Evolutionary conservation across 2,888 invertebrate genomes (phyloP).

Genomic region (Apodemia mormo): DNA sequence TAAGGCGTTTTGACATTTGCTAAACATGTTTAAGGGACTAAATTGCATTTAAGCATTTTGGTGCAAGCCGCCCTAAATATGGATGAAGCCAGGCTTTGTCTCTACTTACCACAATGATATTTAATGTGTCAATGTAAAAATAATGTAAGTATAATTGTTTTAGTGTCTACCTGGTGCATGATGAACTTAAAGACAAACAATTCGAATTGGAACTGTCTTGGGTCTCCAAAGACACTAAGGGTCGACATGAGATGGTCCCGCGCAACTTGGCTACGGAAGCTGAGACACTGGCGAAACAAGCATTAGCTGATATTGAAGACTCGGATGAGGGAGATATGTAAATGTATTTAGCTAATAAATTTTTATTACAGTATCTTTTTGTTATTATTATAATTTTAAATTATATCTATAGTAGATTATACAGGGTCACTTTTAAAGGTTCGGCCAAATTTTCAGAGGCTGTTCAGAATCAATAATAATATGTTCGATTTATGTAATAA

Average conservation of each 20-base stretch:
- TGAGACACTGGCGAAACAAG: slow-evolving; percentile 94
- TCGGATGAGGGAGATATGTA: slow-evolving; percentile 90
- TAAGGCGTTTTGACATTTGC: no score
- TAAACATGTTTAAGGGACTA: no score
- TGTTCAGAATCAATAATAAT: no score
- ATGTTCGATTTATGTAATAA: no score
- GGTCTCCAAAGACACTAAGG: slow-evolving; percentile 91
- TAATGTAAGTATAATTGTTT: slow-evolving; percentile 44
- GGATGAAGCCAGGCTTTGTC: no score
- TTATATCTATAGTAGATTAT: no score
- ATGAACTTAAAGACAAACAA: slow-evolving; percentile 96
- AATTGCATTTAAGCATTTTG: no score
- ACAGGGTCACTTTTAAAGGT: no score
- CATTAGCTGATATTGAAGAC: slow-evolving; percentile 92
- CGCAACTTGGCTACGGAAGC: slow-evolving; percentile 88
- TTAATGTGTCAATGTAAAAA: neutral
- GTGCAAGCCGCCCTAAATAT: no score
- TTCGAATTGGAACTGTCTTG: slow-evolving; percentile 98
- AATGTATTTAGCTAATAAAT: slow-evolving; percentile 61
- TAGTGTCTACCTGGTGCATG: slow-evolving; percentile 93
- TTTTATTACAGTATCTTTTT: slow-evolving; percentile 45
- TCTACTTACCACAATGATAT: no score
- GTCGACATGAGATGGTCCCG: slow-evolving; percentile 91
- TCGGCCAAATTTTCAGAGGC: no score
- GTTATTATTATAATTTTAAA: slow-evolving; percentile 18